Percentiles rank a stretch among this genome's conserved stretches.
Evolutionary conservation across 1,140 invertebrate genomes (phyloP).

Genomic region (Drosophila chauvacae): DNA sequence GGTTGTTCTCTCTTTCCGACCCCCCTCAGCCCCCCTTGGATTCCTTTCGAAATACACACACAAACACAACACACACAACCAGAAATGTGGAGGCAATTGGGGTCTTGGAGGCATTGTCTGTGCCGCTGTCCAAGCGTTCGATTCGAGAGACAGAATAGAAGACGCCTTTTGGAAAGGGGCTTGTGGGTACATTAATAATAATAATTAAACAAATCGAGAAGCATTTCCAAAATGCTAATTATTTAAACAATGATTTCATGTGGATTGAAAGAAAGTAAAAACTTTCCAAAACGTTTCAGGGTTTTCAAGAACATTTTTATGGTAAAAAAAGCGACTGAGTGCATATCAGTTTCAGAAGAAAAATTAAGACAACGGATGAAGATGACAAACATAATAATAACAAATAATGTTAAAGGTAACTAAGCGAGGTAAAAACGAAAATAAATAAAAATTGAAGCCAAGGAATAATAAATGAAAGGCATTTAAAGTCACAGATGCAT

Average conservation of each 20-base stretch:
- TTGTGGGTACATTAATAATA: slow-evolving; percentile 10
- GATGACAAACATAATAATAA: not conserved
- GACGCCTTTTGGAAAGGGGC: slow-evolving; percentile 5
- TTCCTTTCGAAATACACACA: slow-evolving; percentile 15
- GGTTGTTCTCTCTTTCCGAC: slow-evolving; percentile 19
- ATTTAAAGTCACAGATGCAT: not conserved
- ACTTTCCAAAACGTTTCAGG: not conserved
- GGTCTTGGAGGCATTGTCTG: slow-evolving; percentile 12
- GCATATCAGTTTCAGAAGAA: not conserved
- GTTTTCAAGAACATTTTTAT: not conserved
- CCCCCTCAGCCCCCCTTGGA: not conserved
- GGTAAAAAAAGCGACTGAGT: not conserved
- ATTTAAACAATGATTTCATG: slow-evolving; percentile 3
- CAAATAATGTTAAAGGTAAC: not conserved
- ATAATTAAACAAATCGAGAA: slow-evolving; percentile 13
- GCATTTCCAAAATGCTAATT: slow-evolving; percentile 14
- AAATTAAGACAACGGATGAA: not conserved
- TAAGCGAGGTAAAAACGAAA: not conserved
- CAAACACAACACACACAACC: not conserved
- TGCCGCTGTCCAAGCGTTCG: slow-evolving; percentile 6
- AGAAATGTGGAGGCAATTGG: slow-evolving; percentile 7
- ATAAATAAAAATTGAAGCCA: not conserved
- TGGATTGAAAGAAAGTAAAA: not conserved
- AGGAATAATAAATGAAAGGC: not conserved
- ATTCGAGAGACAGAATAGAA: slow-evolving; percentile 11